Evolutionary conservation across 2,113 vertebrate genomes (phyloP).

Genomic region (Actenoides hombroni): DNA sequence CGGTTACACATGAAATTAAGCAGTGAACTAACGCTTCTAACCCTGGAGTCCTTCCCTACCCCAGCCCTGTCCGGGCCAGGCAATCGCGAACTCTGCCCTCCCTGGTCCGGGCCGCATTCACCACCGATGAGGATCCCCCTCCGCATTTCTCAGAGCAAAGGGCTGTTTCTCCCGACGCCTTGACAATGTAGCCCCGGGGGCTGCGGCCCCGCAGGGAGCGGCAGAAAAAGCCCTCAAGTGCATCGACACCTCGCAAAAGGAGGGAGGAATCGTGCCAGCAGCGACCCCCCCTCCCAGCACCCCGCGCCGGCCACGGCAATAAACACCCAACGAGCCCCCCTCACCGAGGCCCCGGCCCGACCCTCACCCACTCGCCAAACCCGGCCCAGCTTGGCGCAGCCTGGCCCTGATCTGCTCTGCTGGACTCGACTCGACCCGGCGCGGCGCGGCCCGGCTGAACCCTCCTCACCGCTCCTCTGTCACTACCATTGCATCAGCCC

Average conservation of each 20-base stretch:
- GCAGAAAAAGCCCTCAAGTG: not conserved
- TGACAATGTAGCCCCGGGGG: accelerated
- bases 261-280: not conserved
- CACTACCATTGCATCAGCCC: conserved; percentile 41
- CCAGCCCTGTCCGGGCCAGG: not conserved
- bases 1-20: accelerated
- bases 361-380: not conserved
- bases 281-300: not conserved
- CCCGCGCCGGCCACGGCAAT: accelerated
- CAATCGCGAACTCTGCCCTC: not conserved
- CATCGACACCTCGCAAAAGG: not conserved
- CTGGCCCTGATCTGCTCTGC: not conserved
- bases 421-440: too few species aligned
- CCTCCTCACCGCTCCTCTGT: not conserved
- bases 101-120: accelerated
- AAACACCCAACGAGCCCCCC: accelerated
- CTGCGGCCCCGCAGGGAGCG: not conserved
- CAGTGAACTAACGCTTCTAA: accelerated
- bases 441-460: not conserved
- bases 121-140: not conserved
- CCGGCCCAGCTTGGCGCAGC: accelerated
- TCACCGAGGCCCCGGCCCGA: accelerated
- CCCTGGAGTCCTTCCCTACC: not conserved
- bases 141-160: accelerated
- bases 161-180: accelerated